Conservation (phyloP, 2,888 invertebrate species). For the Lasioglossum villosulum region DNA sequence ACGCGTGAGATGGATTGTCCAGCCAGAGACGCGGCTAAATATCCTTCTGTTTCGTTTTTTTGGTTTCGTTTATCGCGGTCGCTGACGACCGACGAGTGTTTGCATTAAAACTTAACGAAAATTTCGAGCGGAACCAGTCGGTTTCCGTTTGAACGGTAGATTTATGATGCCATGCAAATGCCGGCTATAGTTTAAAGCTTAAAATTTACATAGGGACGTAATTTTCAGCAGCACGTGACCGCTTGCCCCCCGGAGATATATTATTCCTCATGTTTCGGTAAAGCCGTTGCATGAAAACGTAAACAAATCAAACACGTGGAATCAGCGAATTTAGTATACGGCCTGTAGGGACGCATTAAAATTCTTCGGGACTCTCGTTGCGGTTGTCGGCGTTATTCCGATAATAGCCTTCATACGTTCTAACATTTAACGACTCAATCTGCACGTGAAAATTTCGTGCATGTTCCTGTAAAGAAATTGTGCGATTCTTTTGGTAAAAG, state of each 20-base stretch:
- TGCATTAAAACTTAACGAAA: slow-evolving; percentile 60
- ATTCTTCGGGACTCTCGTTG: neutral
- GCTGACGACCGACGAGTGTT: slow-evolving; percentile 13
- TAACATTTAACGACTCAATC: neutral
- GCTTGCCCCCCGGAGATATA: slow-evolving; percentile 46
- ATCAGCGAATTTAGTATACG: neutral
- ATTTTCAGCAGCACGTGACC: slow-evolving; percentile 56
- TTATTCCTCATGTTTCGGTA: slow-evolving; percentile 57
- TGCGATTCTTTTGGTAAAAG: neutral
- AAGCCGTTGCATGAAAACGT: slow-evolving; percentile 24
- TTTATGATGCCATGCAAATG: slow-evolving; percentile 64
- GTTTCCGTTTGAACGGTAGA: slow-evolving; percentile 56
- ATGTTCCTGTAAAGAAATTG: neutral
- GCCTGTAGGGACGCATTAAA: neutral
- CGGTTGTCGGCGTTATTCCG: neutral
- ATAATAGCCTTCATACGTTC: neutral
- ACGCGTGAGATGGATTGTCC: neutral
- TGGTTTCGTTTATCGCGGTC: slow-evolving; percentile 19
- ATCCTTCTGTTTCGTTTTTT: neutral
- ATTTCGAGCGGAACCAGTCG: slow-evolving; percentile 44
- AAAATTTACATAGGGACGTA: slow-evolving; percentile 67
- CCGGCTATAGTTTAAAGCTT: slow-evolving; percentile 57
- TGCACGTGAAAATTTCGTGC: neutral
- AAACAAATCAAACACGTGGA: neutral
- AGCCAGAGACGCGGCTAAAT: neutral